Base-by-base conservation (phyloP, 2,113 vertebrate species). In the Labrus mixtus region DNA sequence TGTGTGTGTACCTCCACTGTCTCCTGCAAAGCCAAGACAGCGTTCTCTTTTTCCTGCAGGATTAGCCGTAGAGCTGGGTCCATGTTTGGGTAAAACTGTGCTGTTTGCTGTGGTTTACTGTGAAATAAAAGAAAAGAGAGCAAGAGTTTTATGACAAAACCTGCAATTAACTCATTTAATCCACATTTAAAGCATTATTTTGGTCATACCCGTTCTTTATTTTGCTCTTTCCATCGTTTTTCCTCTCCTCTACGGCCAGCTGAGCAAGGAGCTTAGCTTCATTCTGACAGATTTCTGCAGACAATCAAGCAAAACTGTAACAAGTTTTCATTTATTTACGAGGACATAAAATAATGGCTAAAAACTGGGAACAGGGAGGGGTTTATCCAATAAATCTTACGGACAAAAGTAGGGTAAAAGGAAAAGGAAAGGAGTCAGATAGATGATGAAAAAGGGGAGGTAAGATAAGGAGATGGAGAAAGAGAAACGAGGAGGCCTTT, bases 21-120 rank as follows among this genome's bases (percentile, higher is more conserved):
- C 84, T 96, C 93, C 80, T 93, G 85, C 51, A 95, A 84, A 68
- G 90, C 83, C 80, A 94, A 67, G 56, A 94, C n/a, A 15, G 87
- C 86, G 59, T 93, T 87, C 4, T 95, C 94, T 84, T 95, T 95
- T 83, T 95, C 94, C 56, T 94, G 90, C 65, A 95, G 85, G 51
- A 94, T n/a, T 60, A 87, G 78, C 20, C 79, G 90, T 0, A 93
- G 43, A 20, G 70, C 39, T 25, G 89, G 92, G 53, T 94, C 93
- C 83, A 93, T 76, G 80, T 91, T 83, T 59, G 88, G 53, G 58
- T 82, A 76, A 63, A 79, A 60, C 64, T 78, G 76, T 17, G 56
- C 57, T 6, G 63, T 37, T 16, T 71, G 53, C 29, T 88, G 75
- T 2, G 15, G 56, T 62, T 85, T 88, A 29, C 87, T 90, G 23